Conservation (phyloP, 2,888 invertebrate species). For the Liodrosophila aerea region DNA sequence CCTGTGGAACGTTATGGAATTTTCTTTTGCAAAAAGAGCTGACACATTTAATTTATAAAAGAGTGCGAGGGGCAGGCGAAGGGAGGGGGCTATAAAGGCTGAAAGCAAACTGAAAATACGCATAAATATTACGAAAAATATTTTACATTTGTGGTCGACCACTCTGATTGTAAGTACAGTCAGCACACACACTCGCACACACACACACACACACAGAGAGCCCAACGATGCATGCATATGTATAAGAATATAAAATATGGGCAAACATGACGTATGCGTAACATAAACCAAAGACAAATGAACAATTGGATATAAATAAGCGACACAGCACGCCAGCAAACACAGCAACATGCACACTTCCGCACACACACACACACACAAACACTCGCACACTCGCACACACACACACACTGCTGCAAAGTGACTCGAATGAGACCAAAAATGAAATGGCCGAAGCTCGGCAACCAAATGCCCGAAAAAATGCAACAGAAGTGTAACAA, state of each 20-base stretch:
- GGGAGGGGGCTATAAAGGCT: no score
- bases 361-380: slow-evolving; percentile 17
- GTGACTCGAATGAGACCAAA: slow-evolving; percentile 47
- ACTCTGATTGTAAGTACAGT: slow-evolving; percentile 48
- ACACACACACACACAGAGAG: slow-evolving; percentile 13
- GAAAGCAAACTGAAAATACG: slow-evolving; percentile 47
- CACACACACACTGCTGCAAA: slow-evolving; percentile 20
- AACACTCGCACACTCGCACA: slow-evolving; percentile 12
- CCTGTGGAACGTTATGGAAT: slow-evolving; percentile 26
- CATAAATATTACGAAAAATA: slow-evolving; percentile 71
- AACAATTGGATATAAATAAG: slow-evolving; percentile 78
- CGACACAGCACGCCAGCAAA: slow-evolving; percentile 45
- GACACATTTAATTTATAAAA: slow-evolving; percentile 63
- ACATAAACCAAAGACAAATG: slow-evolving; percentile 77
- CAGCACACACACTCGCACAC: slow-evolving; percentile 16
- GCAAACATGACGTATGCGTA: slow-evolving; percentile 78
- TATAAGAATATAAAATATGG: slow-evolving; percentile 71
- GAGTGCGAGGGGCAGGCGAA: slow-evolving; percentile 20
- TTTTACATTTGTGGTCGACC: slow-evolving; percentile 68
- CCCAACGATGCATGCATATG: slow-evolving; percentile 20
- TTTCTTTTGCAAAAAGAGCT: slow-evolving; percentile 29
- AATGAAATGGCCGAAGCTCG: slow-evolving; percentile 51
- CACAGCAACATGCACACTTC: slow-evolving; percentile 7
- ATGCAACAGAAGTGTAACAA: slow-evolving; percentile 68
- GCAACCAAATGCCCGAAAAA: slow-evolving; percentile 52